These are phyloP conservation scores for Synaphobranchus kaupii DNA, from an alignment of 2,797 vertebrate species.

Conservation along the genomic window DNA sequence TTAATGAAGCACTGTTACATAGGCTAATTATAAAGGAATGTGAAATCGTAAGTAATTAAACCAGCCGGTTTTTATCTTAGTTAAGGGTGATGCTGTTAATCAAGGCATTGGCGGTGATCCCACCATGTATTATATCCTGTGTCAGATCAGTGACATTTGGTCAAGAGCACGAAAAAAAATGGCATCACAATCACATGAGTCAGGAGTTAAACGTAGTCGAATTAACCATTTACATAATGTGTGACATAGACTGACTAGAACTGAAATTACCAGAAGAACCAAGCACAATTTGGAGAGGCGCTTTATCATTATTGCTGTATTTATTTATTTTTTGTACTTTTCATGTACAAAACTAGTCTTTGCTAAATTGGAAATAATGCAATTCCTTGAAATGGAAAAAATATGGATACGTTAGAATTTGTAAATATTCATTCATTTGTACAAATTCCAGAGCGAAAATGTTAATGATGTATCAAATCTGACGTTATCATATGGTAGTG, in stretches of 20 bases:
- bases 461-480: neutral
- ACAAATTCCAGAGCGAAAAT: neutral
- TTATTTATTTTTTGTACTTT: neutral
- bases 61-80: neutral
- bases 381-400: too few species aligned
- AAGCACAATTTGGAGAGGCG: neutral
- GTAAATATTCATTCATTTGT: neutral
- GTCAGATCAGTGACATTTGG: neutral
- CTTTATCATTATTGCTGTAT: neutral
- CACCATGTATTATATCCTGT: neutral
- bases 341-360: neutral
- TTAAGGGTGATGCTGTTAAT: neutral
- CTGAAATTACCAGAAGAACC: neutral
- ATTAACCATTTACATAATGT: neutral
- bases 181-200: neutral
- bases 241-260: neutral
- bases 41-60: neutral
- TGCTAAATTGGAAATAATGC: neutral
- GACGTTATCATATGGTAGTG: neutral
- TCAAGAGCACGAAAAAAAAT: neutral
- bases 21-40: neutral
- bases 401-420: too few species aligned
- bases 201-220: neutral
- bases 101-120: neutral
- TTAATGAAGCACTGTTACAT: neutral